A percentile compares a stretch with the other conserved stretches of the same genome.
Evolutionary conservation across 2,113 vertebrate species (phyloP).

Genomic region (Dicrurus megarhynchus): DNA sequence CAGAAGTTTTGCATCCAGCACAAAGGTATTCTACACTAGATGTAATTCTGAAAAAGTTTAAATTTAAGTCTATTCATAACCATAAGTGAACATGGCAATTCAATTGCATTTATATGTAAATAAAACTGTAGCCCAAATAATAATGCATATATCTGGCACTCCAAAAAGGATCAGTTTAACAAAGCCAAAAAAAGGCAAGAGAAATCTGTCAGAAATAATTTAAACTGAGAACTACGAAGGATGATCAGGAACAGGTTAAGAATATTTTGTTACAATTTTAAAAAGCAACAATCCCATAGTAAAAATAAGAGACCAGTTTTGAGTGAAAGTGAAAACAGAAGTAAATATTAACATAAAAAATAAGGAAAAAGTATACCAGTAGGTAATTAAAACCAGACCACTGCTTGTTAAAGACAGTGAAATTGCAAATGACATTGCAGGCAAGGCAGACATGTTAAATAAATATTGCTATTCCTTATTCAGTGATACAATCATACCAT

Average conservation of each 20-base stretch:
- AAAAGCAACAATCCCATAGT: not conserved
- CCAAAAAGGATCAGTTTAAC: not conserved
- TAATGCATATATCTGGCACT: not conserved
- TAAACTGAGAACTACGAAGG: not conserved
- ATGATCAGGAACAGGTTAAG: not conserved
- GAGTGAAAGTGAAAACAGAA: not conserved
- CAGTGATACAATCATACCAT: not conserved
- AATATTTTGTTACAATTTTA: not conserved
- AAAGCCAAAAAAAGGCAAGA: not conserved
- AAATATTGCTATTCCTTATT: constrained; percentile 5
- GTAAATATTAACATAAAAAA: not conserved
- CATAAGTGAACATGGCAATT: not conserved
- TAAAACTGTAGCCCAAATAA: not conserved
- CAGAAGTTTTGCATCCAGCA: not conserved
- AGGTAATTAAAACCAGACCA: not conserved
- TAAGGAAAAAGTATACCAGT: not conserved
- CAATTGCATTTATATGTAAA: not conserved
- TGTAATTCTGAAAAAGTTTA: not conserved
- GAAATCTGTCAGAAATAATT: not conserved
- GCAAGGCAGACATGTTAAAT: not conserved
- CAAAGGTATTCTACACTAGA: not conserved
- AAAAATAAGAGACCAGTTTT: not conserved
- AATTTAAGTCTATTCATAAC: not conserved
- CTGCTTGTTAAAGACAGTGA: not conserved
- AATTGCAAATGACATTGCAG: not conserved